These are phyloP conservation scores for Pyrocephalus nanus DNA, from an alignment of 2,797 vertebrate species.

Conservation along the genomic window DNA sequence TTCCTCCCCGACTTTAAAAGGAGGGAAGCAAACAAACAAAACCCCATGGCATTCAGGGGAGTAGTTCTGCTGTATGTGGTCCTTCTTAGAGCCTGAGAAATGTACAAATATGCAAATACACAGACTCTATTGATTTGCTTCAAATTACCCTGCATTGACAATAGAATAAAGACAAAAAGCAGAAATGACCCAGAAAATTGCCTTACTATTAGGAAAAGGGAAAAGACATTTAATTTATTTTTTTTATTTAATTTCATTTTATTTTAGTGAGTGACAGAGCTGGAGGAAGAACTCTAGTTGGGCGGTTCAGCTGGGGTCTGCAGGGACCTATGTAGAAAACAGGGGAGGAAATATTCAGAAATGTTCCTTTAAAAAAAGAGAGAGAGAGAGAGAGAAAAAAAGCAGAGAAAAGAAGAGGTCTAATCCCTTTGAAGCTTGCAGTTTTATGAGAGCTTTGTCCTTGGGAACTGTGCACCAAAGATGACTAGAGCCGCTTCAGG, in stretches of 20 bases:
- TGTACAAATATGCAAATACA: constrained; percentile 27
- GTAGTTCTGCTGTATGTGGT: constrained; percentile 56
- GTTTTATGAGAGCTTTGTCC: constrained; percentile 60
- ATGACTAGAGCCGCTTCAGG: constrained; percentile 61
- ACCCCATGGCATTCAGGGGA: constrained; percentile 22
- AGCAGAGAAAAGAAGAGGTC: constrained; percentile 33
- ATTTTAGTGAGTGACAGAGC: neutral
- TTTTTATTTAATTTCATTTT: neutral
- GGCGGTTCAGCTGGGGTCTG: neutral
- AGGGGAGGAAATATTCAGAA: neutral
- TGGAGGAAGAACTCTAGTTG: neutral
- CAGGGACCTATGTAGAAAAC: neutral
- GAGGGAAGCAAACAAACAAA: neutral
- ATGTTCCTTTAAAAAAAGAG: neutral
- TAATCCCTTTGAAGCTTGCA: constrained; percentile 61
- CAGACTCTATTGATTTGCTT: constrained; percentile 53
- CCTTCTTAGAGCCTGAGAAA: constrained; percentile 47
- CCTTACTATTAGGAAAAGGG: neutral
- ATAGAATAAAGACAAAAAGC: constrained; percentile 52
- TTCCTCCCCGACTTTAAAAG: neutral
- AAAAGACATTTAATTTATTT: neutral
- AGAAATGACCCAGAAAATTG: constrained; percentile 38
- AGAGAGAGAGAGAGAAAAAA: neutral
- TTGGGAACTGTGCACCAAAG: constrained; percentile 55
- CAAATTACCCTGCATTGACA: constrained; percentile 15